Conservation (phyloP, 2,888 invertebrate genomes). For the Plemyria rubiginata region DNA sequence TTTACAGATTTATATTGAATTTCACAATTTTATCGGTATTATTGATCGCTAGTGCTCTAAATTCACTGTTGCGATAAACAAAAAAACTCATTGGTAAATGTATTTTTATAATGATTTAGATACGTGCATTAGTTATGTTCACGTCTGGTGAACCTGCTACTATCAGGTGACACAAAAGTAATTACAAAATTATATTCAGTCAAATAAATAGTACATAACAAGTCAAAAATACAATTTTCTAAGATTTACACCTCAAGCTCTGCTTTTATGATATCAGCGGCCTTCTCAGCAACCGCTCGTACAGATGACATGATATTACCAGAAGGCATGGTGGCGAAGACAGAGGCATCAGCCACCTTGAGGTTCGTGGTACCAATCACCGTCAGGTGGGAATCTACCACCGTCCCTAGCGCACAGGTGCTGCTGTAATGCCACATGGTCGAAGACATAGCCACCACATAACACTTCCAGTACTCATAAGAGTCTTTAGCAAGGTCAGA, state of each 20-base stretch:
- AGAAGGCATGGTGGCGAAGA: conserved; percentile 32
- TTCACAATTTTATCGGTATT: too few relatives aligned
- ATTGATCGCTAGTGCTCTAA: too few relatives aligned
- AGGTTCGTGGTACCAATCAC: conserved; percentile 36
- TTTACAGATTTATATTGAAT: too few relatives aligned
- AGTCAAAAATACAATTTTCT: too few relatives aligned
- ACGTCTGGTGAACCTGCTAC: too few relatives aligned
- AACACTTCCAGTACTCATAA: conserved; percentile 43
- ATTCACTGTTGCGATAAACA: too few relatives aligned
- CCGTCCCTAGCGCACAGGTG: conserved; percentile 43
- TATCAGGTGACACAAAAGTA: conserved; percentile 10
- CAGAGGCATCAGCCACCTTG: conserved; percentile 42
- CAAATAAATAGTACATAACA: too few relatives aligned
- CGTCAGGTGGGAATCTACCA: conserved; percentile 35
- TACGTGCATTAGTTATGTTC: too few relatives aligned
- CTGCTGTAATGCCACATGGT: conserved; percentile 47
- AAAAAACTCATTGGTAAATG: too few relatives aligned
- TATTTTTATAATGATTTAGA: too few relatives aligned
- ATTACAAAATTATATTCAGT: too few relatives aligned
- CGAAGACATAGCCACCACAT: conserved; percentile 38
- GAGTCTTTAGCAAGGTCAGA: conserved; percentile 12
- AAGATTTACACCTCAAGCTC: neutral
- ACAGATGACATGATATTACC: conserved; percentile 40
- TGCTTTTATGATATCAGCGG: conserved; percentile 22
- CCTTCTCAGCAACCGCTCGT: conserved; percentile 39